Conservation (phyloP, 2,113 vertebrate species). For the Cottus gobio region DNA sequence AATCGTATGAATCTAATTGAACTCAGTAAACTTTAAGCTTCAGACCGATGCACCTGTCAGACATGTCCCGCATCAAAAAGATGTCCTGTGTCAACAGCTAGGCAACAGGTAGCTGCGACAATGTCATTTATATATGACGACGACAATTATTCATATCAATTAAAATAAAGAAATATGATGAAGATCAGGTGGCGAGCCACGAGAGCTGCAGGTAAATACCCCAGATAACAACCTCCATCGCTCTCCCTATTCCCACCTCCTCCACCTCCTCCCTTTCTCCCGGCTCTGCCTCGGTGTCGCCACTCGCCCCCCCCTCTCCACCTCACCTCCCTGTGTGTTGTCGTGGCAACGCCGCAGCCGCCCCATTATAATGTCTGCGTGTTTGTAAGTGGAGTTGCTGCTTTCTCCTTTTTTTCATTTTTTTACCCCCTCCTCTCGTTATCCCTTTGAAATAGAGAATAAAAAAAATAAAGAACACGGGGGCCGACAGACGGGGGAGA, state of each 20-base stretch:
- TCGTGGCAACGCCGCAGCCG: conserved; percentile 79
- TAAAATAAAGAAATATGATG: conserved; percentile 26
- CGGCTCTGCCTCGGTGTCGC: conserved; percentile 50
- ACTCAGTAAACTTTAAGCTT: not conserved
- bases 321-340: conserved; percentile 69
- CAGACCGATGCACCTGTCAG: not conserved
- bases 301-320: conserved; percentile 9
- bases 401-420: conserved; percentile 57
- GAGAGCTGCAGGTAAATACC: conserved; percentile 67
- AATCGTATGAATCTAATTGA: not conserved
- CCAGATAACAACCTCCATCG: conserved; percentile 61
- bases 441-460: conserved; percentile 71
- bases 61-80: not conserved
- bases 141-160: not conserved
- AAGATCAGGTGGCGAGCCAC: conserved; percentile 10
- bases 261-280: conserved; percentile 57
- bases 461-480: conserved; percentile 18
- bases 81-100: not conserved
- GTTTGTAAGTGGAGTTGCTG: conserved; percentile 76
- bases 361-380: conserved; percentile 77
- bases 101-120: conserved; percentile 6
- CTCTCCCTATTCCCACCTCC: conserved; percentile 56
- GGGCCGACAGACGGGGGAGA: conserved; percentile 33
- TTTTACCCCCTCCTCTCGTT: conserved; percentile 33
- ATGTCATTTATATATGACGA: not conserved